These are phyloP conservation scores for Rhinichthys osculus DNA, from an alignment of 2,797 vertebrate genomes.

Conservation along the genomic window DNA sequence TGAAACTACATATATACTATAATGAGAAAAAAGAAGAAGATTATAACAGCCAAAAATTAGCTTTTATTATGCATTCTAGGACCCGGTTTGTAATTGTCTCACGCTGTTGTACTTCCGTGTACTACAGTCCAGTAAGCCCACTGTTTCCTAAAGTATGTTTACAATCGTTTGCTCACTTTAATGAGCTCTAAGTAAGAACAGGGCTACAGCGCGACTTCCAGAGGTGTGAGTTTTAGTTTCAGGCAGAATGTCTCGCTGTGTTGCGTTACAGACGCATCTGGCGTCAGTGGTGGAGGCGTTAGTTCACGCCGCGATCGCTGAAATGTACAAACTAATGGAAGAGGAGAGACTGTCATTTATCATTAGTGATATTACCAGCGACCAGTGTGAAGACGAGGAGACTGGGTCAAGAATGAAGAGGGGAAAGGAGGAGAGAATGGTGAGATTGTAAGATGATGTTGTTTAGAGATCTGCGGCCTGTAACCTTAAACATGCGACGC, in stretches of 20 bases:
- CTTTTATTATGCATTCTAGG: conserved; percentile 48
- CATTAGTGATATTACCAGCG: conserved; percentile 31
- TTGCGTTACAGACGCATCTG: conserved; percentile 68
- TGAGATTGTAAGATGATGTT: conserved; percentile 54
- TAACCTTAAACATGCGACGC: conserved; percentile 12
- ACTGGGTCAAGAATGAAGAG: conserved; percentile 37
- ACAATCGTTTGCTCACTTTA: background rate
- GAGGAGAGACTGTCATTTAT: conserved; percentile 45
- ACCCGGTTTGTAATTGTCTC: conserved; percentile 22
- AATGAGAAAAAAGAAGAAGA: background rate
- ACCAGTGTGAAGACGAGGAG: conserved; percentile 4
- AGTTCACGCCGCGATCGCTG: conserved; percentile 74
- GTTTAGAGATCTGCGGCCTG: conserved; percentile 34
- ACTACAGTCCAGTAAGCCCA: background rate
- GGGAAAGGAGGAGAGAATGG: conserved; percentile 66
- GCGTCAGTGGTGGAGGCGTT: conserved; percentile 77
- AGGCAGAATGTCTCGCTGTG: conserved; percentile 67
- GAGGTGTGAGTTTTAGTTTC: background rate
- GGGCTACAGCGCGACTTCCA: background rate
- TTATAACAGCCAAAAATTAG: background rate
- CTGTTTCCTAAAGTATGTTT: conserved; percentile 29
- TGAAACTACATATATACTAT: background rate
- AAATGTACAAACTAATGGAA: conserved; percentile 71
- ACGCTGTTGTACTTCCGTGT: conserved; percentile 26
- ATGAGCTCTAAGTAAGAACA: background rate